A percentile compares a stretch with the other conserved stretches of the same genome.
phyloP scores from a whole-genome alignment of 2,113 vertebrate genomes.

The Albula goreensis region DNA sequence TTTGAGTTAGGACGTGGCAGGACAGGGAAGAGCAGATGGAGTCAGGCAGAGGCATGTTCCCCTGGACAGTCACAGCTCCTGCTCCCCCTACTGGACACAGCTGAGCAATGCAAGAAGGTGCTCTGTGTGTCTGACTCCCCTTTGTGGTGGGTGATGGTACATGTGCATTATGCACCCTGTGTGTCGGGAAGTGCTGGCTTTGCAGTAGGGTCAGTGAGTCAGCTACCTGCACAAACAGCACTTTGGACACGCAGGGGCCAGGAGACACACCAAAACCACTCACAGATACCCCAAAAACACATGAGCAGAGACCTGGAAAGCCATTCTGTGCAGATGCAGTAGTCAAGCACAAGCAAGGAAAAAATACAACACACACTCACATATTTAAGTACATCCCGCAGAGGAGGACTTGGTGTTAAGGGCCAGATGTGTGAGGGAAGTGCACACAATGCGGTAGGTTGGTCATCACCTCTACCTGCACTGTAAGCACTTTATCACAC shows the following conservation, averaged over 20 bases:
- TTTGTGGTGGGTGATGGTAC: not conserved
- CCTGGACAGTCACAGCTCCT: not conserved
- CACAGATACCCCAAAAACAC: not conserved
- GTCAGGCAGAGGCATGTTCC: not conserved
- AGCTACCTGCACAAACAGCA: constrained; percentile 75
- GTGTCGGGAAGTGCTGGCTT: constrained; percentile 69
- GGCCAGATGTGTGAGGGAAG: constrained; percentile 57
- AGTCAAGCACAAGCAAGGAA: no score
- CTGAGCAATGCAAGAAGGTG: not conserved
- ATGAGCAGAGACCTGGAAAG: not conserved
- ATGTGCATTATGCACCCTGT: constrained; percentile 26
- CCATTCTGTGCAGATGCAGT: no score
- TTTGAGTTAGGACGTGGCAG: no score
- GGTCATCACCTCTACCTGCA: constrained; percentile 59
- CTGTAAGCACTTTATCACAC: constrained; percentile 70
- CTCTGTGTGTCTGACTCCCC: not conserved
- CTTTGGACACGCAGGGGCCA: constrained; percentile 62
- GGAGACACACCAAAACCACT: not conserved
- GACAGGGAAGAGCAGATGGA: not conserved
- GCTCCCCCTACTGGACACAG: not conserved
- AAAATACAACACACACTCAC: not conserved
- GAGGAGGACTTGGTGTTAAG: not conserved
- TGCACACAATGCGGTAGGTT: constrained; percentile 66
- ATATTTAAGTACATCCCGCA: no score
- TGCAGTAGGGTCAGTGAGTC: constrained; percentile 63